These are phyloP conservation scores for Sicus ferrugineus DNA, from an alignment of 2,888 invertebrate genomes.

Conservation along the genomic window DNA sequence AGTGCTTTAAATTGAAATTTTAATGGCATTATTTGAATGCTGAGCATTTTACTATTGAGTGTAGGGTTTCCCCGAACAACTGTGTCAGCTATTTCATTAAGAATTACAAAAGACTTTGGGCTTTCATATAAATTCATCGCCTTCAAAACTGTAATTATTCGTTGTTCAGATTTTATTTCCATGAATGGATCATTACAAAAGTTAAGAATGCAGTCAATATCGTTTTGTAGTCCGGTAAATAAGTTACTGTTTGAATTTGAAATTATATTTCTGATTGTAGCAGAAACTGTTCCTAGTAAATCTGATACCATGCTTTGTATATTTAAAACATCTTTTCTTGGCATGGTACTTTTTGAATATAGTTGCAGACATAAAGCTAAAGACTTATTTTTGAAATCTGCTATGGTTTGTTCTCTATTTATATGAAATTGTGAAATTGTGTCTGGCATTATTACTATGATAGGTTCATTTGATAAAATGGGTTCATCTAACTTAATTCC, in stretches of 20 bases:
- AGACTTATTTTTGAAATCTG: conserved; percentile 33
- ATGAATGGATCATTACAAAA: conserved; percentile 35
- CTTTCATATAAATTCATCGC: conserved; percentile 36
- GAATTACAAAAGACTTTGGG: conserved; percentile 36
- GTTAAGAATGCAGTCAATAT: conserved; percentile 34
- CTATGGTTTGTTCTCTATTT: conserved; percentile 34
- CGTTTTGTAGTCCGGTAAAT: conserved; percentile 31
- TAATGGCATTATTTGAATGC: conserved; percentile 35
- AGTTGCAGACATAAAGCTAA: conserved; percentile 26
- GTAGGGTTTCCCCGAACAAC: conserved; percentile 35
- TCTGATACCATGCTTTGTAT: conserved; percentile 29
- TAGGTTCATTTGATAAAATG: no score
- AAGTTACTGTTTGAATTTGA: conserved; percentile 33
- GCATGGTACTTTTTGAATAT: conserved; percentile 31
- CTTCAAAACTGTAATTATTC: no score
- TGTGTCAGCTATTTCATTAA: conserved; percentile 36
- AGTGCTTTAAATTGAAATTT: conserved; percentile 26
- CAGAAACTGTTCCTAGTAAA: conserved; percentile 32
- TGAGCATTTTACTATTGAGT: conserved; percentile 36
- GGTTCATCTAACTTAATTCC: no score
- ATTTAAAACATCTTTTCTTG: conserved; percentile 17
- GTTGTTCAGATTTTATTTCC: conserved; percentile 34
- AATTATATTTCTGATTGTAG: conserved; percentile 30
- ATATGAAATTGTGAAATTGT: conserved; percentile 29
- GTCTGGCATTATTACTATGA: conserved; percentile 17